Base-by-base conservation (phyloP, 2,888 invertebrate genomes). In the Orthonychiurus folsomi region DNA sequence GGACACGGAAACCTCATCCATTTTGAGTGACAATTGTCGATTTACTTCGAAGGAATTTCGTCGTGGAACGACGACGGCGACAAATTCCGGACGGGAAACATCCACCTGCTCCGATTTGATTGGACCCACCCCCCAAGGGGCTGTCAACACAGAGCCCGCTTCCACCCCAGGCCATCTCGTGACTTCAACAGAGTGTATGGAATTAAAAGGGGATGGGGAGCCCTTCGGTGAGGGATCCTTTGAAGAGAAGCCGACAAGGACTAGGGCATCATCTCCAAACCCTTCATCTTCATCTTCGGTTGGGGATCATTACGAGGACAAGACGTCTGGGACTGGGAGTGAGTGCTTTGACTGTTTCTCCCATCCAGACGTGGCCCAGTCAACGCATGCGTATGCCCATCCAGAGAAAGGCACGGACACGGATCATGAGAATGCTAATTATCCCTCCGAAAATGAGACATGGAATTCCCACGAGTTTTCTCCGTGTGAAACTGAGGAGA, bases 401-500 rank as follows among this genome's bases (percentile, higher is more conserved):
- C 37, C 37, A 5, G 37, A 37, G 15, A 37, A 37, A 15, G 37
- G 15, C 5, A 37, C 37, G 15, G 15, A 15, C 15, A 5, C 5
- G 37, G 37, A 37, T 37, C 37, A 37, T 37, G 37, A 37, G 37
- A 37, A 5, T 37, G 9, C 37, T 37, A 37, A 37, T 37, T 37
- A 37, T 15, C 37, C 37, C 5, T 52, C 57, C 18, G 63, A 55
- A 50, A 61, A 60, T 53, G 67, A 66, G 55, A 64, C 64, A 21
- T 67, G 69, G 70, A 66, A 67, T 67, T 68, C 67, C 63, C 54
- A 54, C 23, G 37, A 37, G 37, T 37, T 37, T 37, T 37, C 37
- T 9, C 37, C 37, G 37, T 37, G 37, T 37, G 37, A 37, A 37
- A n/a, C n/a, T n/a, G n/a, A n/a, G n/a, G n/a, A n/a, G n/a, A 5